Conservation (phyloP, 2,888 invertebrate species). For the Drosophila differens region DNA sequence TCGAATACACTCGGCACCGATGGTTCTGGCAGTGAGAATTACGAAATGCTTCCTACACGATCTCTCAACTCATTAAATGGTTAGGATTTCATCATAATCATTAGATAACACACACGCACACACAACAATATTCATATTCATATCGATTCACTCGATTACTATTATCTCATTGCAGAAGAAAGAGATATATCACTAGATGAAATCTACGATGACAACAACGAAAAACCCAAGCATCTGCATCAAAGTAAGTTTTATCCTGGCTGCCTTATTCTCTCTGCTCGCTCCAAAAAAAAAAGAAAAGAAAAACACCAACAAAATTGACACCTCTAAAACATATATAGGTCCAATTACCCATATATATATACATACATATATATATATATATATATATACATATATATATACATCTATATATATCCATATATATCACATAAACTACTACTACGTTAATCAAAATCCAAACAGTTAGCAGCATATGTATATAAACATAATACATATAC, state of each 20-base stretch:
- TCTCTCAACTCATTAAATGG: slow-evolving; percentile 86
- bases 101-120: not conserved
- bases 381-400: slow-evolving; percentile 1
- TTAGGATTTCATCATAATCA: slow-evolving; percentile 76
- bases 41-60: slow-evolving; percentile 88
- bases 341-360: slow-evolving; percentile 24
- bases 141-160: not conserved
- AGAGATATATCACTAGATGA: slow-evolving; percentile 86
- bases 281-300: not conserved
- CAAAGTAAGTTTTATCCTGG: slow-evolving; percentile 86
- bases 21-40: slow-evolving; percentile 89
- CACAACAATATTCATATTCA: not conserved
- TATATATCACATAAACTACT: not conserved
- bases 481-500: slow-evolving; percentile 20
- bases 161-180: slow-evolving; percentile 84
- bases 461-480: slow-evolving; percentile 34
- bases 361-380: not conserved
- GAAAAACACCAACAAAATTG: slow-evolving; percentile 4
- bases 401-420: not conserved
- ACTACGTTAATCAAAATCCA: slow-evolving; percentile 14
- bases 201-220: slow-evolving; percentile 85
- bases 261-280: slow-evolving; percentile 4
- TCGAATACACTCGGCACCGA: slow-evolving; percentile 87
- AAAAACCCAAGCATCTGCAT: slow-evolving; percentile 85
- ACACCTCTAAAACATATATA: slow-evolving; percentile 20